Evolutionary conservation across 2,888 invertebrate genomes (phyloP), one percentile per base, ranked within the genome.

Genomic region (Thera obeliscata): DNA sequence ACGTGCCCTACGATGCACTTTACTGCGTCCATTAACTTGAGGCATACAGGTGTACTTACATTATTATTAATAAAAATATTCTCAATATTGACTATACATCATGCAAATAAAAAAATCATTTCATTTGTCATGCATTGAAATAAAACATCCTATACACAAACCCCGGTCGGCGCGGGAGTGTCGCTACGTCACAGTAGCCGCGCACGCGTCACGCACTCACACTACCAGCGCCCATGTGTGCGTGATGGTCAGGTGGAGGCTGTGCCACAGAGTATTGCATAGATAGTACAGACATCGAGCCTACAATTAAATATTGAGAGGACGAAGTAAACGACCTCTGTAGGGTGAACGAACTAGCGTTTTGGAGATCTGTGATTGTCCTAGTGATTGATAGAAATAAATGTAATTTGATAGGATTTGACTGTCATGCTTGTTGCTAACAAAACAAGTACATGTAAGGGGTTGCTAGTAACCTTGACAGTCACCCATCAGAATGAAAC

Each of bases 141-240:
- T 43, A 43, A 48, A 58, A 11, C 67, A 56, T 3, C 55, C 56
- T 63, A 12, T 61, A 56, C 8, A 67, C 5, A 56, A 48, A 41
- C 49, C 57, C 63, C 59, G 69, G 62, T 66, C 50, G 43, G 69
- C 73, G 78, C 83, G 80, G 81, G 83, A 82, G 82, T 80, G 79
- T 78, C 78, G 33, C 81, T 82, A 86, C 85, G 86, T 86, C 85
- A 85, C 80, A 76, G 74, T 79, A 81, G 81, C 76, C 77, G 73
- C 76, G 75, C 78, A 72, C 76, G 75, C 83, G 82, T 82, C 81
- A 75, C 76, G 74, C 82, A 61, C 61, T 65, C 70, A 72, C 69
- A 68, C 70, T 63, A 35, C 35, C 22, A 7, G 43, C 8, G 48
- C 0, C 11, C 38, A 5, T 43, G 56, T 56, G 66, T 46, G 72